These are phyloP conservation scores for Hirtodrosophila cameraria DNA, from an alignment of 2,888 invertebrate species.

Conservation along the genomic window DNA sequence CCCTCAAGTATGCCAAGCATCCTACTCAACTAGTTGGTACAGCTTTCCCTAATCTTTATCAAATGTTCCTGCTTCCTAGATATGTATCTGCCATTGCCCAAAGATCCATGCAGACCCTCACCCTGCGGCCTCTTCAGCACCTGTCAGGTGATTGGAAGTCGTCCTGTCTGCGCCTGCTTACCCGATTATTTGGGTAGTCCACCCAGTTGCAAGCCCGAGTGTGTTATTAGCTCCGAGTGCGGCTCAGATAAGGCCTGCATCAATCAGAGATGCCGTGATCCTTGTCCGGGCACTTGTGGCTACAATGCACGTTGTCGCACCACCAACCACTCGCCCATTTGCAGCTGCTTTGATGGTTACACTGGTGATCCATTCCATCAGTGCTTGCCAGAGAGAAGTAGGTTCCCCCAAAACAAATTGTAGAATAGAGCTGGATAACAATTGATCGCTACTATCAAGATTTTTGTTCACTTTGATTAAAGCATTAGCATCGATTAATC, in stretches of 20 bases:
- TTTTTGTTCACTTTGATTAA: too few relatives aligned
- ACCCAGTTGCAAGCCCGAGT: constrained; percentile 91
- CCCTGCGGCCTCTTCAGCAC: constrained; percentile 85
- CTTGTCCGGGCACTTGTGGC: constrained; percentile 91
- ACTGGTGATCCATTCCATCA: constrained; percentile 91
- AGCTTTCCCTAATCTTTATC: too few relatives aligned
- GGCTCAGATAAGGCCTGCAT: constrained; percentile 89
- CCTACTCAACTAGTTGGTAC: background rate
- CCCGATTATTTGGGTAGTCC: constrained; percentile 89
- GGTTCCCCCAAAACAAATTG: constrained; percentile 41
- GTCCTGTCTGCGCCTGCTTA: constrained; percentile 90
- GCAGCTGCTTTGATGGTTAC: constrained; percentile 88
- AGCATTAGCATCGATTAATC: too few relatives aligned
- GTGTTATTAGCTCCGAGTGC: constrained; percentile 91
- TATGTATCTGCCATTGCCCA: constrained; percentile 80
- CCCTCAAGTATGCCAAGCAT: constrained; percentile 83
- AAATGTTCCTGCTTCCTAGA: constrained; percentile 47
- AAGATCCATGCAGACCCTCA: constrained; percentile 84
- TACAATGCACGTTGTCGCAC: constrained; percentile 89
- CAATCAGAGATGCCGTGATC: constrained; percentile 90
- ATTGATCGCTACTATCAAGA: too few relatives aligned
- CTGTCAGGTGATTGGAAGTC: constrained; percentile 86
- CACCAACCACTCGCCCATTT: constrained; percentile 91
- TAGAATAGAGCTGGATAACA: too few relatives aligned
- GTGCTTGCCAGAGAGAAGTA: constrained; percentile 85